Evolutionary conservation across 2,888 invertebrate genomes (phyloP).

Genomic region (Drosophila greeni): DNA sequence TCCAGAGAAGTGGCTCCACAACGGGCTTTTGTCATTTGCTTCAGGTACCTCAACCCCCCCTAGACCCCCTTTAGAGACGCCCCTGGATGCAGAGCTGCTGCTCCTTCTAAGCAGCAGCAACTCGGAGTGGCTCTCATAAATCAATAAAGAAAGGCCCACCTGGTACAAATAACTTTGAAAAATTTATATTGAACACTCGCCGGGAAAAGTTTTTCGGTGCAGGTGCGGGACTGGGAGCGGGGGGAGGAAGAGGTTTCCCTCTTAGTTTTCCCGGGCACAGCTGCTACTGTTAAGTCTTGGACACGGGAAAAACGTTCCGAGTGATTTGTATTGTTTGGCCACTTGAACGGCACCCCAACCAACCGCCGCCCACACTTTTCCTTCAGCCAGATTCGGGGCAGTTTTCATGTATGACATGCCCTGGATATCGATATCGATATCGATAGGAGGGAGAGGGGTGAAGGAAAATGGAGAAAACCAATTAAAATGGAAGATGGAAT

Average conservation of each 20-base stretch:
- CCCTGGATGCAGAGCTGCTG: constrained; percentile 1
- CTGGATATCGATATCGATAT: constrained; percentile 32
- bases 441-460: not conserved
- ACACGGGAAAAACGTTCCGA: constrained; percentile 26
- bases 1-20: not conserved
- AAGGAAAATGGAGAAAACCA: constrained; percentile 6
- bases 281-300: constrained; percentile 41
- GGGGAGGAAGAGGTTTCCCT: not conserved
- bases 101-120: constrained; percentile 30
- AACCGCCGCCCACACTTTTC: constrained; percentile 30
- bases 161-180: constrained; percentile 66
- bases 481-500: constrained; percentile 19
- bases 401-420: constrained; percentile 35
- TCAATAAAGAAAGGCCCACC: constrained; percentile 65
- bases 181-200: constrained; percentile 59
- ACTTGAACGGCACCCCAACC: constrained; percentile 6
- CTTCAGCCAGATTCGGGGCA: constrained; percentile 1
- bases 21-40: constrained; percentile 65
- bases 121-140: constrained; percentile 57
- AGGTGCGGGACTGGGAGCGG: not conserved
- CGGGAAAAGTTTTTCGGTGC: constrained; percentile 30
- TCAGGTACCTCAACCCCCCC: not conserved
- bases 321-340: constrained; percentile 36
- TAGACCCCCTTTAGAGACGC: not conserved
- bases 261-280: constrained; percentile 36